Percentiles rank a stretch among this genome's conserved stretches.
Conservation (phyloP, 1,140 invertebrate genomes). For the Drosophila fuyamai region DNA sequence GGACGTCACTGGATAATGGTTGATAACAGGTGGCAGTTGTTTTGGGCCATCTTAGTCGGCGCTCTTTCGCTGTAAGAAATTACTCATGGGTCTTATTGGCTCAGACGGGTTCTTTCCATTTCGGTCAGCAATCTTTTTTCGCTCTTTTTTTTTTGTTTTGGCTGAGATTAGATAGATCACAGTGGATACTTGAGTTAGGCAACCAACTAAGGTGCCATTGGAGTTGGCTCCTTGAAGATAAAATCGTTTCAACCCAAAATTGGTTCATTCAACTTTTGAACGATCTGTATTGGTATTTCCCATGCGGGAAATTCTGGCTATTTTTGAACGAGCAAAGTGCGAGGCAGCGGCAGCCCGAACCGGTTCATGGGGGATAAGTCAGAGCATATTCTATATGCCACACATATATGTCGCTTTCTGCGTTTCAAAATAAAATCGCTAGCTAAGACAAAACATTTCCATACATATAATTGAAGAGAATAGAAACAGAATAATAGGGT, state of each 20-base stretch:
- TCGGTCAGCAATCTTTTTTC: slow-evolving; percentile 9
- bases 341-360: slow-evolving; percentile 44
- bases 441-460: slow-evolving; percentile 21
- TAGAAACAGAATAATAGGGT: slow-evolving; percentile 4
- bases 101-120: slow-evolving; percentile 38
- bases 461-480: slow-evolving; percentile 26
- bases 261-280: slow-evolving; percentile 29
- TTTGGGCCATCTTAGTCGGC: not conserved
- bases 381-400: slow-evolving; percentile 32
- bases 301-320: slow-evolving; percentile 45
- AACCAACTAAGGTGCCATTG: not conserved
- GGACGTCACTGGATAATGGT: slow-evolving; percentile 32
- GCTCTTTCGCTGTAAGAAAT: slow-evolving; percentile 29
- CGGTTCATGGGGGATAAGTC: slow-evolving; percentile 55
- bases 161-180: slow-evolving; percentile 17
- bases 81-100: slow-evolving; percentile 45
- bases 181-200: slow-evolving; percentile 25
- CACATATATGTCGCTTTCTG: slow-evolving; percentile 19
- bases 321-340: slow-evolving; percentile 51
- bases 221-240: slow-evolving; percentile 8
- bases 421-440: slow-evolving; percentile 32
- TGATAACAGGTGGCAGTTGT: slow-evolving; percentile 9
- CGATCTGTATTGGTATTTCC: slow-evolving; percentile 22
- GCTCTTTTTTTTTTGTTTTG: not conserved
- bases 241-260: slow-evolving; percentile 7